Base-by-base conservation (phyloP, 1,140 invertebrate species). In the Brachionus asplanchnoidis region DNA sequence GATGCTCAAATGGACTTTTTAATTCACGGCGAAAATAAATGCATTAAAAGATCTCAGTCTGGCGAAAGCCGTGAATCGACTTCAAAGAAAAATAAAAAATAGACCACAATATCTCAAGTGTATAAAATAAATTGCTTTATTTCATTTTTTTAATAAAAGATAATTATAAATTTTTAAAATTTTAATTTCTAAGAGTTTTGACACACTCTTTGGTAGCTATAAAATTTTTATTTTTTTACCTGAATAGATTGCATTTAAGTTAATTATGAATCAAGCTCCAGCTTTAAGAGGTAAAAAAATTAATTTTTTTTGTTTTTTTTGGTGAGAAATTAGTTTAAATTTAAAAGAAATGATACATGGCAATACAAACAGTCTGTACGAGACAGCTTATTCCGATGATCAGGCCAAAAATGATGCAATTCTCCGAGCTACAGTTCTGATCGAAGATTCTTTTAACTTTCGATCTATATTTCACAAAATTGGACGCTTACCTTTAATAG, bases 401-500 rank as follows among this genome's bases (percentile, higher is more conserved):
- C 26, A 50, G 9, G 23, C 8, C 9, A 77, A 77, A 77, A 77
- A 23, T 32, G 44, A 77, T 26, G 42, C 32, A 17, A 68, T 84
- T 28, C 36, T 84, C 8, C 28, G 50, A 53, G 32, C 82, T 17
- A 70, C 36, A 20, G 82, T 84, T n/a, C 20, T 84, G 14, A 36
- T 84, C 3, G 82, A 84, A 70, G 82, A 84, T 73, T 65, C 82
- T 9, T 40, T 68, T 53, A 20, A 42, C 11, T 70, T 84, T 46
- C 87, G 88, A 0, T 87, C 88, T 9, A 88, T 89, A n/a, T 85
- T 86, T 70, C 88, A 89, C 82, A 88, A 88, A 84, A 82, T 89
- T 46, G 87, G 87, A 32, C 73, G 84, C 11, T 83, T 73, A 12
- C 85, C 87, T 26, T 85, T 89, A 14, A 80, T 85, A 17, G 14